Conservation (phyloP, 2,797 vertebrate species). For the Cephalopachus bancanus region DNA sequence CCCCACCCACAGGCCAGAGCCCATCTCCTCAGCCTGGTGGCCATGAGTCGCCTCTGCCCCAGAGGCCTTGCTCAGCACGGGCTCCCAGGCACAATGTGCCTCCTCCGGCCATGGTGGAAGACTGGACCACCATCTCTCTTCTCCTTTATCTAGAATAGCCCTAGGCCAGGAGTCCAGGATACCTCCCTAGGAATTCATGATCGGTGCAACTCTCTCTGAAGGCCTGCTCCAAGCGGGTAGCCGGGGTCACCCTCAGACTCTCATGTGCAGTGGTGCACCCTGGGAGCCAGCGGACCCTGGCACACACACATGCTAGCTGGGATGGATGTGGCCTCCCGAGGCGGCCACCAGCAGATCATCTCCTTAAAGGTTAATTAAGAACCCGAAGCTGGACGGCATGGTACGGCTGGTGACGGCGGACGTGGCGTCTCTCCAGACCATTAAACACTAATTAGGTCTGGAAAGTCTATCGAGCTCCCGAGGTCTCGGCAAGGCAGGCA, state of each 20-base stretch:
- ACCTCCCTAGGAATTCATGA: neutral
- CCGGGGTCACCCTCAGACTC: neutral
- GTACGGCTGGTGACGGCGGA: slow-evolving; percentile 88
- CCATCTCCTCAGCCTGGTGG: neutral
- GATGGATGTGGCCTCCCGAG: slow-evolving; percentile 87
- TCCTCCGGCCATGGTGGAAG: too few species aligned
- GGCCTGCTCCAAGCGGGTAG: neutral
- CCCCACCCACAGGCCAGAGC: neutral
- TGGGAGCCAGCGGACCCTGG: accelerated
- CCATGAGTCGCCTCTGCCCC: neutral
- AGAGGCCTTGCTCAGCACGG: neutral
- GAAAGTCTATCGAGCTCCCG: slow-evolving; percentile 90
- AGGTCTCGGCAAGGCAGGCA: slow-evolving; percentile 89
- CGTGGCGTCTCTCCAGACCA: slow-evolving; percentile 90
- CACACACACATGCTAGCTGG: neutral
- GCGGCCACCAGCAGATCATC: slow-evolving; percentile 88
- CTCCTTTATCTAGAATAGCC: neutral
- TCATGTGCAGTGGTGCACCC: accelerated
- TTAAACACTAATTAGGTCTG: slow-evolving; percentile 94
- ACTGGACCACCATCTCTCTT: neutral
- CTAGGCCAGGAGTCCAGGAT: neutral
- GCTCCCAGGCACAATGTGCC: accelerated
- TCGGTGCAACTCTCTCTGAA: accelerated
- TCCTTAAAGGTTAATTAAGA: slow-evolving; percentile 93
- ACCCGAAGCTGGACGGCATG: slow-evolving; percentile 88